phyloP scores from a whole-genome alignment of 1,140 invertebrate species.

The Halictus rubicundus region DNA sequence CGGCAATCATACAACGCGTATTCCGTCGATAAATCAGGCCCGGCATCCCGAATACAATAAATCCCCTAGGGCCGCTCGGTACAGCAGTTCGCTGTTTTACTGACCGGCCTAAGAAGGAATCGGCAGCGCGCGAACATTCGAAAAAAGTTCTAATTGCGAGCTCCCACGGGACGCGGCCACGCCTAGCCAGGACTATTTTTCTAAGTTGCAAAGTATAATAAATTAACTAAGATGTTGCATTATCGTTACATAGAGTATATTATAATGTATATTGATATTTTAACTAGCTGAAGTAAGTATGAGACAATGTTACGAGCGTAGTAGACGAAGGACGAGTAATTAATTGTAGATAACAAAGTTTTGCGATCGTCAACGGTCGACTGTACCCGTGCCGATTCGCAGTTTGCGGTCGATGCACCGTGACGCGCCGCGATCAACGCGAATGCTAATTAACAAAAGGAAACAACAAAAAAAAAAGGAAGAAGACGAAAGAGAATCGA shows the following conservation, averaged over 20 bases:
- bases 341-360: constrained; percentile 47
- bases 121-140: background rate
- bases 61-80: background rate
- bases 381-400: constrained; percentile 49
- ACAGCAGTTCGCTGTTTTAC: background rate
- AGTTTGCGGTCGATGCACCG: constrained; percentile 44
- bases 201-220: constrained; percentile 80
- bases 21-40: background rate
- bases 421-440: constrained; percentile 19
- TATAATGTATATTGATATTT: constrained; percentile 76
- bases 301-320: constrained; percentile 69
- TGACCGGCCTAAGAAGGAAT: background rate
- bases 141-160: constrained; percentile 5
- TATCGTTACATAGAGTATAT: constrained; percentile 80
- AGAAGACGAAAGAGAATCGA: background rate
- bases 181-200: constrained; percentile 78
- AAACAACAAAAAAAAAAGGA: background rate
- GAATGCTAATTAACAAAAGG: constrained; percentile 21
- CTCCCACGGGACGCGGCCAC: constrained; percentile 73
- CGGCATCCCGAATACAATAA: background rate
- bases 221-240: constrained; percentile 79
- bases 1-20: constrained; percentile 1
- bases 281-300: constrained; percentile 74
- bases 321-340: constrained; percentile 48
- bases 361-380: constrained; percentile 42